Conservation (phyloP, 2,888 invertebrate species). For the Stictocephala bisonia region DNA sequence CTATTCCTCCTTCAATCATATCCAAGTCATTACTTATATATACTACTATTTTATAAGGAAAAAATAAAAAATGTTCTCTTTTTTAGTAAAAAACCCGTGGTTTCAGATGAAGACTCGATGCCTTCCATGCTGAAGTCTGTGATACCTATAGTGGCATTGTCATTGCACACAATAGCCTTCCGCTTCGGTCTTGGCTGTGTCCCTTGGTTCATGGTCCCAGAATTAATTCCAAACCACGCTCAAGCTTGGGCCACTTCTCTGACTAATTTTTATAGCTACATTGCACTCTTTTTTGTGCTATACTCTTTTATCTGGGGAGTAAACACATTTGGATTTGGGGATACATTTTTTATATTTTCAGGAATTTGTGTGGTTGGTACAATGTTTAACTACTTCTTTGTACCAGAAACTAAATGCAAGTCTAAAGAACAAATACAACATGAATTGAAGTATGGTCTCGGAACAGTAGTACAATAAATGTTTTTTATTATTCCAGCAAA, state of each 20-base stretch:
- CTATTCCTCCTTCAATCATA: too few relatives aligned
- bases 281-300: conserved; percentile 25
- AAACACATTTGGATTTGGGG: conserved; percentile 21
- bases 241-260: conserved; percentile 64
- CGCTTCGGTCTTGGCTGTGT: conserved; percentile 65
- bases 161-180: conserved; percentile 63
- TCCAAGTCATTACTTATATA: too few relatives aligned
- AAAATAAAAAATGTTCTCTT: too few relatives aligned
- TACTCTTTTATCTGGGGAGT: conserved; percentile 45
- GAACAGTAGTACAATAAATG: too few relatives aligned
- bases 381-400: conserved; percentile 33
- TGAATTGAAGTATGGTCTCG: not conserved
- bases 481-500: too few relatives aligned
- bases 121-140: not conserved
- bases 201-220: conserved; percentile 65
- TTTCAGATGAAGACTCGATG: conserved; percentile 25
- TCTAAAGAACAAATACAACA: conserved; percentile 46
- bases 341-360: conserved; percentile 42
- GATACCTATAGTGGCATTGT: conserved; percentile 63
- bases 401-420: conserved; percentile 50
- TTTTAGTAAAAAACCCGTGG: too few relatives aligned
- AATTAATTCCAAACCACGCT: conserved; percentile 64
- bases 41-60: too few relatives aligned
- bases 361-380: conserved; percentile 40
- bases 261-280: conserved; percentile 63